phyloP scores from a whole-genome alignment of 1,140 invertebrate genomes.

The Paraescarpia echinospica region DNA sequence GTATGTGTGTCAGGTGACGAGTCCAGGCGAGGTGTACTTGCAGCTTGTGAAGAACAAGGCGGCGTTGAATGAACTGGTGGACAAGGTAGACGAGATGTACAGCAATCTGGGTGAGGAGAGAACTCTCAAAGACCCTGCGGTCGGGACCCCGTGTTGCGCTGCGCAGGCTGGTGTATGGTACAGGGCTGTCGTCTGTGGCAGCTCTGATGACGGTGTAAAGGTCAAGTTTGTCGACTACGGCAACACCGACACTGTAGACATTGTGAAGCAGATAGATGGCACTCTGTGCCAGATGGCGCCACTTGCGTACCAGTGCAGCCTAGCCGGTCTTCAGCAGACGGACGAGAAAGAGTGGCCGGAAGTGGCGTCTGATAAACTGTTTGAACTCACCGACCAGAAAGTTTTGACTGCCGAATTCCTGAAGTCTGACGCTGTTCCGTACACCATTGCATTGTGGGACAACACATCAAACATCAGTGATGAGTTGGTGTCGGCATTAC shows the following conservation, averaged over 20 bases:
- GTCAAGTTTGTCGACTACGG: conserved; percentile 27
- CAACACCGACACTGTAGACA: background rate
- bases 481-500: background rate
- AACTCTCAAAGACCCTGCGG: background rate
- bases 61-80: background rate
- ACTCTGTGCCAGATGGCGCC: background rate
- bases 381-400: background rate
- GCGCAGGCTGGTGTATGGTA: conserved; percentile 71
- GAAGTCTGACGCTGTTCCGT: background rate
- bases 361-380: background rate
- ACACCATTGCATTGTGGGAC: background rate
- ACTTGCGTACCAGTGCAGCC: conserved; percentile 7
- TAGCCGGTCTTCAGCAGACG: background rate
- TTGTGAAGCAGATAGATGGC: conserved; percentile 11
- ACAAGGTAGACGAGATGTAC: background rate
- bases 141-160: background rate
- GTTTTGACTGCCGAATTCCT: conserved; percentile 6
- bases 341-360: background rate
- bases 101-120: background rate
- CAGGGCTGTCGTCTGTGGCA: conserved; percentile 64
- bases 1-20: background rate
- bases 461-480: background rate
- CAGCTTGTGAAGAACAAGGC: conserved; percentile 2
- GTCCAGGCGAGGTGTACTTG: background rate
- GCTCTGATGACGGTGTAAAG: conserved; percentile 20